These are phyloP conservation scores for Corvus hawaiiensis DNA, from an alignment of 2,113 vertebrate genomes.

Conservation along the genomic window DNA sequence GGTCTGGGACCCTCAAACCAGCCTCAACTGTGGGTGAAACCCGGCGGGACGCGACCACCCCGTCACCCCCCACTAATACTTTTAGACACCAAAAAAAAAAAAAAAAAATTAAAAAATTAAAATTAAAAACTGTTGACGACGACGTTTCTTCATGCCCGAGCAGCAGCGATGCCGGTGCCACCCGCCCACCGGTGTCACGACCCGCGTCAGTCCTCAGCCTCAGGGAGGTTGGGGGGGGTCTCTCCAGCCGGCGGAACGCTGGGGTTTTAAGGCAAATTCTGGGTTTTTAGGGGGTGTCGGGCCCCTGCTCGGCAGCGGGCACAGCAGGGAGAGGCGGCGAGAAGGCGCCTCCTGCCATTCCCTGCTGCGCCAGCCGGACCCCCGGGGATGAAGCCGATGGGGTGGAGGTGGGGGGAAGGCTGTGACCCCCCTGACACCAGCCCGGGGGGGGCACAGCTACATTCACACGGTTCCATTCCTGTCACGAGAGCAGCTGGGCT, in stretches of 20 bases:
- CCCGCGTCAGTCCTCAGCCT: neutral
- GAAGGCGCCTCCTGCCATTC: neutral
- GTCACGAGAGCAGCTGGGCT: neutral
- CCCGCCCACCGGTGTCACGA: neutral
- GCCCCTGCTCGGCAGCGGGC: neutral
- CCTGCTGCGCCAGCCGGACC: neutral
- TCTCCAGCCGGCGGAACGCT: neutral
- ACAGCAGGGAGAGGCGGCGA: neutral
- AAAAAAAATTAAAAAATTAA: neutral
- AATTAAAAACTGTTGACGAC: neutral
- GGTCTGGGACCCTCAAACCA: neutral
- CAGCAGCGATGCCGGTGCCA: neutral
- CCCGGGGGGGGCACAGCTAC: neutral
- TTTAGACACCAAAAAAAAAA: neutral
- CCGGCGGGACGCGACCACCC: neutral
- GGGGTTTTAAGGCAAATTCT: slow-evolving; percentile 39
- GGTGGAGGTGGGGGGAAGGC: neutral
- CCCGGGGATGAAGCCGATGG: neutral
- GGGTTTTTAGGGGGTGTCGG: neutral
- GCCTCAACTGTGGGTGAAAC: neutral
- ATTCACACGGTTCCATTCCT: slow-evolving; percentile 36
- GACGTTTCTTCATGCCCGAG: neutral
- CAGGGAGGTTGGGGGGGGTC: neutral
- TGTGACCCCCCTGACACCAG: neutral
- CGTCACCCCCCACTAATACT: neutral